These are phyloP conservation scores for Patella pellucida DNA, from an alignment of 2,888 invertebrate genomes.

Conservation along the genomic window DNA sequence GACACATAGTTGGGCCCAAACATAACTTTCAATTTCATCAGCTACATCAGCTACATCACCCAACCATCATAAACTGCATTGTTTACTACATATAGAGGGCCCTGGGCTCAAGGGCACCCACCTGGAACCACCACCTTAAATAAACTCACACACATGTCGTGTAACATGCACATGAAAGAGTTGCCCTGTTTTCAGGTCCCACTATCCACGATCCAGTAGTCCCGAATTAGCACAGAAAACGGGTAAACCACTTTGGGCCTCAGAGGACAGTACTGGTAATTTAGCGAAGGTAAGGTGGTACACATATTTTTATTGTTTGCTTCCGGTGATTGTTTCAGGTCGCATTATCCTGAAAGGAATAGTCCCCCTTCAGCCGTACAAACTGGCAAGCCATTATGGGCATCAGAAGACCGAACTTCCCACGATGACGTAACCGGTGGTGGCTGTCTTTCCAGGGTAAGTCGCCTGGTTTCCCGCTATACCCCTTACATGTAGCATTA, in stretches of 20 bases:
- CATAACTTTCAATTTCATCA: no score
- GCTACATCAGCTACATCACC: no score
- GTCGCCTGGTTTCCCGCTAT: slow-evolving; percentile 7
- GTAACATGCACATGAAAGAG: no score
- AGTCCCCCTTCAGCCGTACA: slow-evolving; percentile 45
- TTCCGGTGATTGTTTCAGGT: slow-evolving; percentile 32
- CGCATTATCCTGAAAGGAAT: slow-evolving; percentile 62
- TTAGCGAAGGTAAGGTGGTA: slow-evolving; percentile 18
- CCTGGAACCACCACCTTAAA: no score
- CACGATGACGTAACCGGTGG: slow-evolving; percentile 65
- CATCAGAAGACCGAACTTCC: slow-evolving; percentile 71
- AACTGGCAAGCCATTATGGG: slow-evolving; percentile 67
- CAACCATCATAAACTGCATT: no score
- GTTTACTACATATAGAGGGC: no score
- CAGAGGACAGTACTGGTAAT: not conserved
- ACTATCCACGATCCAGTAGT: not conserved
- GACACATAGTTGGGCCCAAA: no score
- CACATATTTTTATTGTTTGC: no score
- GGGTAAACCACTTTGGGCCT: not conserved
- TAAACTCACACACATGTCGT: no score
- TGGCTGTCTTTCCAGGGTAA: slow-evolving; percentile 71
- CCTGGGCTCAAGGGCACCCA: no score
- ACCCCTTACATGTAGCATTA: no score
- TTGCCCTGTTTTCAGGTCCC: not conserved
- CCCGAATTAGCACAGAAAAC: not conserved